phyloP scores from a whole-genome alignment of 2,113 vertebrate species.

The western clawed frog (Xenopus tropicalis) region DNA sequence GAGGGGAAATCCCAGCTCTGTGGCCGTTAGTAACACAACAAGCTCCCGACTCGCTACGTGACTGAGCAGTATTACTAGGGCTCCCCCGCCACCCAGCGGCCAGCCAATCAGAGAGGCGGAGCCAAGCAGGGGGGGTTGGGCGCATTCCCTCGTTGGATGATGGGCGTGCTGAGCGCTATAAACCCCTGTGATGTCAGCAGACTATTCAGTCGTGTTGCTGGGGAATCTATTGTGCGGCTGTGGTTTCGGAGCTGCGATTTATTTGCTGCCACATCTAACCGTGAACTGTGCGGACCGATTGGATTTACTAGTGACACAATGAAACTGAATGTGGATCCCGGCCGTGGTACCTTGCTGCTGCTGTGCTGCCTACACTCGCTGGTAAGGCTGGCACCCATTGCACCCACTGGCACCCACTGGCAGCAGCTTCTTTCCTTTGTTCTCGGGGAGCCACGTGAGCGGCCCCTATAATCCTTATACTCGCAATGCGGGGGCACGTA shows the following conservation, averaged over 20 bases:
- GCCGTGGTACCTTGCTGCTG: neutral
- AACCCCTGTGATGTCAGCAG: slow-evolving; percentile 32
- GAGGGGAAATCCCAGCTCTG: no score
- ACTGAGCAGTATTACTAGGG: no score
- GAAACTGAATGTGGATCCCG: neutral
- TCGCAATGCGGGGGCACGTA: neutral
- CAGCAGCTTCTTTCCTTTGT: neutral
- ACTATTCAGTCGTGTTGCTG: neutral
- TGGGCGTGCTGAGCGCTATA: slow-evolving; percentile 13
- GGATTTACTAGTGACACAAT: neutral
- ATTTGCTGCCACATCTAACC: neutral
- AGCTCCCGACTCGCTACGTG: no score
- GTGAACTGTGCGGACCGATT: neutral
- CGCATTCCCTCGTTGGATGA: neutral
- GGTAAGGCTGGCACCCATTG: slow-evolving; percentile 9
- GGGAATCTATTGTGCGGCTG: neutral
- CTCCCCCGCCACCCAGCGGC: no score
- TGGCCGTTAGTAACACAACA: no score
- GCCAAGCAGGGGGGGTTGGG: neutral
- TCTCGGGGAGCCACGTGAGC: slow-evolving; percentile 13
- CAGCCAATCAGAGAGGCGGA: neutral
- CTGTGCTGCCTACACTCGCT: slow-evolving; percentile 14
- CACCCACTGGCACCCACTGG: no score
- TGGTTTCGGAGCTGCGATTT: neutral
- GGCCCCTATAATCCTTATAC: neutral